These are phyloP conservation scores for Patella caerulea DNA, from an alignment of 2,888 invertebrate species.

Conservation along the genomic window DNA sequence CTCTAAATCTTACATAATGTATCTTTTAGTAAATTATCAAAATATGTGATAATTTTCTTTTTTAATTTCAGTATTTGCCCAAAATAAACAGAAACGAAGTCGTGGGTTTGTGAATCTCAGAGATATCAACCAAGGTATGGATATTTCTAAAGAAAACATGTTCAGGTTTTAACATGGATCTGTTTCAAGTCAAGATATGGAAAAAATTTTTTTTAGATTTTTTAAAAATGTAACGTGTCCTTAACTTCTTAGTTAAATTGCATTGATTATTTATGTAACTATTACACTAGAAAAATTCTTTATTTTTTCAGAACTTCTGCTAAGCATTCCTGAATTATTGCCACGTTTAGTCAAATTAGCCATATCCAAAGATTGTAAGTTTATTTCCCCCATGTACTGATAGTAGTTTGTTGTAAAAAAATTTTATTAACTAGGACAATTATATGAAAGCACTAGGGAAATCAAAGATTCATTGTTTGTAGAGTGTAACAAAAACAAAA, in stretches of 20 bases:
- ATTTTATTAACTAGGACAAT: too few species aligned
- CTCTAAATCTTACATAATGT: too few species aligned
- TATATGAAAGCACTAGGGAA: too few species aligned
- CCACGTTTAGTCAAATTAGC: conserved; percentile 69
- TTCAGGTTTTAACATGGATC: not conserved
- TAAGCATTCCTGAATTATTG: conserved; percentile 69
- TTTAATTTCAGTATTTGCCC: conserved; percentile 68
- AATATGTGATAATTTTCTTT: not conserved
- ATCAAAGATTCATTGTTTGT: too few species aligned
- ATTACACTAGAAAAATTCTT: not conserved
- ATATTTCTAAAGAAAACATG: not conserved
- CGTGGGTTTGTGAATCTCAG: conserved; percentile 70
- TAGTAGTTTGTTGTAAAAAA: not conserved
- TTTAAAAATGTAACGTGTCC: conserved; percentile 14
- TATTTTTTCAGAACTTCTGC: conserved; percentile 61
- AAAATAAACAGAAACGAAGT: conserved; percentile 71
- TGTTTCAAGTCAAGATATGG: not conserved
- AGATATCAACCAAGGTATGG: conserved; percentile 70
- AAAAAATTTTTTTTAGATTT: conserved; percentile 14
- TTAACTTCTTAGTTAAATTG: not conserved
- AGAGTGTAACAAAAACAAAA: too few species aligned
- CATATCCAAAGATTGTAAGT: conserved; percentile 68
- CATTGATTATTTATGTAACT: too few species aligned
- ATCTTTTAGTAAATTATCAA: too few species aligned
- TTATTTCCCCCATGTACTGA: not conserved